Evolutionary conservation across 2,888 invertebrate genomes (phyloP).

Genomic region (Nemurella pictetii): DNA sequence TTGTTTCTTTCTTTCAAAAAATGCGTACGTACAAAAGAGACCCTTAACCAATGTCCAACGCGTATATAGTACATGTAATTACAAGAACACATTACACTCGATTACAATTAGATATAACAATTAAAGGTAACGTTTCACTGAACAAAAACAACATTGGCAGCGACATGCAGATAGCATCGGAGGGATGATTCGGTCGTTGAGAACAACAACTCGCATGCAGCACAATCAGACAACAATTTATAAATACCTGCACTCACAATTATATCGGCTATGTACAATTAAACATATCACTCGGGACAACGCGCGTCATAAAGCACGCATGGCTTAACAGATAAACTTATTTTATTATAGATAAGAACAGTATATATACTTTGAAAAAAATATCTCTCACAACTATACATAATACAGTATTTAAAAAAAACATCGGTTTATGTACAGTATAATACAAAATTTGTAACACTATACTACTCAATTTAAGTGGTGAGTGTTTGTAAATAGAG

Average conservation of each 20-base stretch:
- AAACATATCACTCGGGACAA: too few species aligned
- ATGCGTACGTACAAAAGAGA: conserved; percentile 25
- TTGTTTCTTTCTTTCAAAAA: conserved; percentile 9
- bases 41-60: conserved; percentile 31
- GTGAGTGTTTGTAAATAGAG: too few species aligned
- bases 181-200: conserved; percentile 3
- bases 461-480: too few species aligned
- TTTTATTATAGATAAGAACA: background rate
- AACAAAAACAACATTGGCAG: background rate
- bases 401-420: background rate
- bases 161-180: conserved; percentile 6
- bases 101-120: conserved; percentile 11
- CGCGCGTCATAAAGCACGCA: too few species aligned
- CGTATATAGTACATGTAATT: background rate
- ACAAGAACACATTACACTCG: too few species aligned
- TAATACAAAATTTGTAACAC: background rate
- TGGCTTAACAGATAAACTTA: background rate
- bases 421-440: background rate
- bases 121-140: background rate
- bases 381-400: background rate
- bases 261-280: background rate
- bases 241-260: background rate
- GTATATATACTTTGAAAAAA: background rate
- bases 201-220: background rate
- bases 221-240: too few species aligned